Conservation (phyloP, 2,888 invertebrate species). For the Geophilus truncorum region DNA sequence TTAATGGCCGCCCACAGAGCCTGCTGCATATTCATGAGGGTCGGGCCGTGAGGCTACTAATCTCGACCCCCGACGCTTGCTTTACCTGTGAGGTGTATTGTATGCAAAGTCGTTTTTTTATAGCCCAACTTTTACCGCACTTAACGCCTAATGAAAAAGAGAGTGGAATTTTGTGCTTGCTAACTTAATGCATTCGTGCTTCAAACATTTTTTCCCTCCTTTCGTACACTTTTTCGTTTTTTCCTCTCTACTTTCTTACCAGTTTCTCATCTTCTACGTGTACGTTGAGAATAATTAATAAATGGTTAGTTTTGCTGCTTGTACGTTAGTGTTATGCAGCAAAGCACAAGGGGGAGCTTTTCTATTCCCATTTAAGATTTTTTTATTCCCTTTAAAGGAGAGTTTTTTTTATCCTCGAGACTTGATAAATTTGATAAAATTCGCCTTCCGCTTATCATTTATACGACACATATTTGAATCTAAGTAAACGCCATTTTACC, state of each 20-base stretch:
- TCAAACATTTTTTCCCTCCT: not conserved
- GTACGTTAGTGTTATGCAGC: not conserved
- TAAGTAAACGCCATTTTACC: not conserved
- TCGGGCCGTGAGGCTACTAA: slow-evolving; percentile 10
- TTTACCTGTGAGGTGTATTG: slow-evolving; percentile 16
- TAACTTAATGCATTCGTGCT: not conserved
- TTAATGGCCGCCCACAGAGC: slow-evolving; percentile 14
- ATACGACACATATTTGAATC: not conserved
- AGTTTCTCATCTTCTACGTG: not conserved
- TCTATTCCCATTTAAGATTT: not conserved
- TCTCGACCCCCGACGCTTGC: slow-evolving; percentile 13
- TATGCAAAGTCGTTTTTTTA: slow-evolving; percentile 16
- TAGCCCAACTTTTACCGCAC: slow-evolving; percentile 15
- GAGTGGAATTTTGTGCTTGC: slow-evolving; percentile 5
- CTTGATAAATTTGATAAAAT: not conserved
- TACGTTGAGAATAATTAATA: not conserved
- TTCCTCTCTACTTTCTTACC: not conserved
- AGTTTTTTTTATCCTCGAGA: no score
- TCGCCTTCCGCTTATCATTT: not conserved
- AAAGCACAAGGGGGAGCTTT: slow-evolving; percentile 5
- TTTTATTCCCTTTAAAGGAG: no score
- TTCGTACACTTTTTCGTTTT: not conserved
- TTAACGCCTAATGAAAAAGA: slow-evolving; percentile 17
- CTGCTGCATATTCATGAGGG: not conserved
- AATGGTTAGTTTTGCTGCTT: not conserved